phyloP scores from a whole-genome alignment of 2,113 vertebrate genomes.

The Shinisaurus crocodilurus region DNA sequence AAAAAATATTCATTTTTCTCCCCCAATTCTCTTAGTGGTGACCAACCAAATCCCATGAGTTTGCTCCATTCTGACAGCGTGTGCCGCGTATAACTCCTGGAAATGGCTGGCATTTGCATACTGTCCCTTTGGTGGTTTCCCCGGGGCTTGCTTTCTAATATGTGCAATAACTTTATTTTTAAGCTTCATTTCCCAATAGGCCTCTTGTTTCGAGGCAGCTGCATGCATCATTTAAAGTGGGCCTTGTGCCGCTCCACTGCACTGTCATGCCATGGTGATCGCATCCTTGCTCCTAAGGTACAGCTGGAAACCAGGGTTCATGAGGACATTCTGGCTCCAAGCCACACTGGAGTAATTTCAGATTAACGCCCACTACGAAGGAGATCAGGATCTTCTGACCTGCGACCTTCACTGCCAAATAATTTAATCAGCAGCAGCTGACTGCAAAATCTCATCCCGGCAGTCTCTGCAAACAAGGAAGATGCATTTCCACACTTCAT shows the following conservation, averaged over 20 bases:
- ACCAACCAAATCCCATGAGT: background rate
- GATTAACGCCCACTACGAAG: no score
- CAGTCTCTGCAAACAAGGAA: background rate
- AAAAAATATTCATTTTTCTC: no score
- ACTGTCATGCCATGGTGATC: background rate
- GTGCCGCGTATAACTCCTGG: background rate
- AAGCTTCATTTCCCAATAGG: background rate
- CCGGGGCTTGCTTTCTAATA: background rate
- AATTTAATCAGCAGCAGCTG: background rate
- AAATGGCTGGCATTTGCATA: background rate
- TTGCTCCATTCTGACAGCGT: background rate
- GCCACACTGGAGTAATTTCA: no score
- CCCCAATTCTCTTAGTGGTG: background rate
- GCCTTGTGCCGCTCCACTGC: background rate
- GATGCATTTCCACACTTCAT: background rate
- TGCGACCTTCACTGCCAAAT: no score
- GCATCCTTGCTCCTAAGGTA: no score
- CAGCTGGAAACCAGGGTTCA: background rate
- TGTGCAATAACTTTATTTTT: background rate
- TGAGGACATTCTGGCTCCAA: background rate
- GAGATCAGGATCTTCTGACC: no score
- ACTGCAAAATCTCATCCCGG: no score
- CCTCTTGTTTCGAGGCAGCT: background rate
- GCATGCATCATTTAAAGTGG: background rate
- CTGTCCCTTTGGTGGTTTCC: background rate